Base-by-base conservation (phyloP, 2,797 vertebrate genomes). In the Trachurus trachurus region DNA sequence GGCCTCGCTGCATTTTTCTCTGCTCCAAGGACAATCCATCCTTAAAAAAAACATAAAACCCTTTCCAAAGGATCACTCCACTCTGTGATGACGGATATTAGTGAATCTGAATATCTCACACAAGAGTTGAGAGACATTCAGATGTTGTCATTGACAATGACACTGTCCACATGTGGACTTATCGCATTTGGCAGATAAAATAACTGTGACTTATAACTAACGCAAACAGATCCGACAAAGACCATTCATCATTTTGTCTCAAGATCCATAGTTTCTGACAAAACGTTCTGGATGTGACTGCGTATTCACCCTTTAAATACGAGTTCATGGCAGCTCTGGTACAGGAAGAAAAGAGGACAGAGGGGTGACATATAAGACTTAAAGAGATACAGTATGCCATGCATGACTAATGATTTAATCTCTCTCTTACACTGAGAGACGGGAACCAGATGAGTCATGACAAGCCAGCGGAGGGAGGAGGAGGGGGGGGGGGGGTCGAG, bases 331-430 rank as follows among this genome's bases (percentile, higher is more conserved):
- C 26, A 72, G 47, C 63, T 64, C 73, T 72, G 49, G 60, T 10
- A 62, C 9, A 15, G 40, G 37, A 31, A 47, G 12, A 31, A 52
- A 59, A 67, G 52, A 60, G 53, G 52, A 64, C 34, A n/a, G 37
- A 57, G 12, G 47, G 44, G 31, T 82, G 78, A 61, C 62, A 78
- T 68, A 29, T 78, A 54, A 57, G 45, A 44, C 65, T 60, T 76
- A 66, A 22, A 73, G 42, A 83, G 53, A 84, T 59, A 70, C 53
- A 81, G 17, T 45, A 76, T 75, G 58, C 71, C 71, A 78, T 66
- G 84, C 72, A 78, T 87, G 81, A 74, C 63, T 85, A 88, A 75
- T 87, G 66, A 86, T 87, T 85, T 80, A 73, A 91, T 92, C 78
- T 82, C 61, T 69, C n/a, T 6, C 39, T 54, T 57, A 62, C 65